Base-by-base conservation (phyloP, 1,140 invertebrate species). In the Zaprionus taronus region DNA sequence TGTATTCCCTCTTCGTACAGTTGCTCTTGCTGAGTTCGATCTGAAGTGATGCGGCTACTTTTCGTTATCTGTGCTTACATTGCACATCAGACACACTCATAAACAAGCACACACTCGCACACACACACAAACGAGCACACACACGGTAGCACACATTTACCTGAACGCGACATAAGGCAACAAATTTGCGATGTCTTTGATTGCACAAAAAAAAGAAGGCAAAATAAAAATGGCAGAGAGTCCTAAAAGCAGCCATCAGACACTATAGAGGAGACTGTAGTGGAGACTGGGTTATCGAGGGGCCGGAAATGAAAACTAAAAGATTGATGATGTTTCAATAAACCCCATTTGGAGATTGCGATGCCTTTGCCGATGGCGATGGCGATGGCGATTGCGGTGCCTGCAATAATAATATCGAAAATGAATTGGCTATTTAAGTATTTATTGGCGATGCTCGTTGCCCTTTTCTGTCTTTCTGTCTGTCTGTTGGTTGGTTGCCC, bases 401-500 rank as follows among this genome's bases (percentile, higher is more conserved):
- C 71, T 79, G 72, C 57, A 79, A 69, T 79, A 86, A 75, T 86
- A 90, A 90, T 81, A 89, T 81, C 55, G 75, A 71, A 87, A 87
- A 89, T 86, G 80, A 86, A 86, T 86, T 72, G 73, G 71, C 68
- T 81, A 62, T 66, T 75, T 72, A 71, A 60, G 47, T 47, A 58
- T 44, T 47, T 56, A 47, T 64, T 53, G 47, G 20, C 22, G 28
- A 24, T 36, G 41, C 49, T 15, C 38, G 24, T 20, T n/a, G 47
- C 9, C 47, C 47, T 51, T 20, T 22, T 12, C 6, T n/a, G 44
- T 55, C 47, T 31, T 12, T 31, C 34, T 26, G 17, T 31, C 34
- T 26, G 26, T 22, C 7, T 6, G 28, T 55, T 11, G 24, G 26
- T 28, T 68, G 65, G 36, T 60, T 64, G 44, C 53, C 22, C 51